Evolutionary conservation across 1,140 invertebrate species (phyloP).

Genomic region (Andricus grossulariae): DNA sequence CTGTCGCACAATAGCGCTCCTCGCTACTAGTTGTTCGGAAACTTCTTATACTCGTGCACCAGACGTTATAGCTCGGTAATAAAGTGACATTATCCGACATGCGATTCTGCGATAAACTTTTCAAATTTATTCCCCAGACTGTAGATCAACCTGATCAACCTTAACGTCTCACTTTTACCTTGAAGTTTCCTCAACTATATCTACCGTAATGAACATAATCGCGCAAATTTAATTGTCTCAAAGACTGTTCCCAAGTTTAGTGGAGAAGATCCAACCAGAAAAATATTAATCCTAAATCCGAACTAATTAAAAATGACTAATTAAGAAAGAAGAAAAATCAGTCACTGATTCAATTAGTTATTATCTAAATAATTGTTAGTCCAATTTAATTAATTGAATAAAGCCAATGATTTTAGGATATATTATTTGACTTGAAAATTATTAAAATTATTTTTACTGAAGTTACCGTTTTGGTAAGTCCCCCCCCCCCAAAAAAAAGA

Average conservation of each 20-base stretch:
- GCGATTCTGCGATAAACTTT: conserved; percentile 74
- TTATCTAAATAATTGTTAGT: too few species aligned
- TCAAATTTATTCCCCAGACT: conserved; percentile 64
- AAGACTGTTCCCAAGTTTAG: background rate
- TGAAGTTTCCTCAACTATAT: conserved; percentile 8
- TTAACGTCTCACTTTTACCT: background rate
- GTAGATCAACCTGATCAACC: conserved; percentile 24
- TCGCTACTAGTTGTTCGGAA: conserved; percentile 56
- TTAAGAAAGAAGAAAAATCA: too few species aligned
- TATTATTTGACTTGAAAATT: too few species aligned
- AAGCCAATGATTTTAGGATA: too few species aligned
- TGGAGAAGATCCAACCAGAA: background rate
- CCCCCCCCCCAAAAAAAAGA: too few species aligned
- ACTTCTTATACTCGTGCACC: conserved; percentile 58
- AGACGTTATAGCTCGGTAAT: conserved; percentile 62
- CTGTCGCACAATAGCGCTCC: conserved; percentile 62
- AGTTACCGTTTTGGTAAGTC: too few species aligned
- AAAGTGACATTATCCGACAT: conserved; percentile 72
- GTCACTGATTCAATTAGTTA: too few species aligned
- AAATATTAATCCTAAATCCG: too few species aligned
- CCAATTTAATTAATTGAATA: too few species aligned
- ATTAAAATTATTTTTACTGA: too few species aligned
- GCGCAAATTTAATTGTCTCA: background rate
- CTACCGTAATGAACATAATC: background rate
- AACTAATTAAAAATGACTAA: too few species aligned